A percentile compares a stretch with the other conserved stretches of the same genome.
Conservation (phyloP, 1,140 invertebrate genomes). For the Matsumurasca onukii region DNA sequence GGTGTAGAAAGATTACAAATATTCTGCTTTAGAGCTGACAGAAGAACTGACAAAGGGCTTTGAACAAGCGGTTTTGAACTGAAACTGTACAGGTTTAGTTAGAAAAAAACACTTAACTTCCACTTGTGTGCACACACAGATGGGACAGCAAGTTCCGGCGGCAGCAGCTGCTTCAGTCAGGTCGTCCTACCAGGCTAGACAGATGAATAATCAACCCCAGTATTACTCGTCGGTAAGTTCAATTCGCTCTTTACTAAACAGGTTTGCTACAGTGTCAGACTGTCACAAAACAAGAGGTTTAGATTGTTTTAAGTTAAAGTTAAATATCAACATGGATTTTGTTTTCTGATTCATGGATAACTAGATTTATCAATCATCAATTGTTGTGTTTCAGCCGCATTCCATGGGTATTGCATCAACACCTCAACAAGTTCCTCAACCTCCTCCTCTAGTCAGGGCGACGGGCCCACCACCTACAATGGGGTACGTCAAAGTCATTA, state of each 20-base stretch:
- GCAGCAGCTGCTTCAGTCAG: constrained; percentile 1
- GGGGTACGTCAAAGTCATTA: constrained; percentile 48
- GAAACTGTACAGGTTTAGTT: too few species aligned
- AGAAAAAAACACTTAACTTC: too few species aligned
- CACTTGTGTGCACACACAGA: constrained; percentile 20
- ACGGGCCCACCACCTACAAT: constrained; percentile 51
- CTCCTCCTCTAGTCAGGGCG: constrained; percentile 56
- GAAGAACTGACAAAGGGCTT: too few species aligned
- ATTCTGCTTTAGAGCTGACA: too few species aligned
- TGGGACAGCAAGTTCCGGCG: constrained; percentile 24
- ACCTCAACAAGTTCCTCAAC: constrained; percentile 45
- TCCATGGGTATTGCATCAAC: constrained; percentile 9
- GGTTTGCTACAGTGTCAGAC: too few species aligned
- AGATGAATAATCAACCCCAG: constrained; percentile 27
- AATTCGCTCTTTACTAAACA: not conserved
- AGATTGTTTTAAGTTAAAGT: too few species aligned
- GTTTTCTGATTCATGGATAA: too few species aligned
- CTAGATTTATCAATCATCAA: too few species aligned
- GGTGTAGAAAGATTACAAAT: too few species aligned
- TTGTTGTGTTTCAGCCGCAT: constrained; percentile 45
- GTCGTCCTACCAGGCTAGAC: constrained; percentile 8
- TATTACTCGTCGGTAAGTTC: constrained; percentile 39
- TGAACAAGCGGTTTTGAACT: too few species aligned
- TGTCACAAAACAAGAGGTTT: too few species aligned
- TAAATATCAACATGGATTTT: too few species aligned